Conservation (phyloP, 2,888 invertebrate genomes). For the Macaria liturata region DNA sequence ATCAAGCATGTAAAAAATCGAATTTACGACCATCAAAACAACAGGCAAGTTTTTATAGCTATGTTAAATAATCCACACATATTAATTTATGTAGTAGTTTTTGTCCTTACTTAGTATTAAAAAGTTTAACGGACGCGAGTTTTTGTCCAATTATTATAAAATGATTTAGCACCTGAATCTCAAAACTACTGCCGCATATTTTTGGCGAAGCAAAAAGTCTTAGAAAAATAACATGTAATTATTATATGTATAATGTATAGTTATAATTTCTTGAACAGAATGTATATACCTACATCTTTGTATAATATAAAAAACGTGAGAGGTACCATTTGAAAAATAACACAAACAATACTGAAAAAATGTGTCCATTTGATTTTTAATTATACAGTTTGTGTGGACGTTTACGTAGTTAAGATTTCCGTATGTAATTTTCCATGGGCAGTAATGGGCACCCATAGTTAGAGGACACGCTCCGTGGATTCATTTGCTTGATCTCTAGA, state of each 20-base stretch:
- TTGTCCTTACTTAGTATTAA: not conserved
- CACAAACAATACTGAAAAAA: not conserved
- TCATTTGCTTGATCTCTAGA: not conserved
- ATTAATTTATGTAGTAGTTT: not conserved
- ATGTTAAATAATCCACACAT: too few species aligned
- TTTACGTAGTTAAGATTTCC: conserved; percentile 9
- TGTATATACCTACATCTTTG: too few species aligned
- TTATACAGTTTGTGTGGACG: not conserved
- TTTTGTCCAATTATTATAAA: not conserved
- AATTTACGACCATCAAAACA: not conserved
- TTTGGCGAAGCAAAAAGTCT: not conserved
- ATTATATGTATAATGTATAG: too few species aligned
- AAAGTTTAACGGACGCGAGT: not conserved
- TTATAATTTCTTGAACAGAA: too few species aligned
- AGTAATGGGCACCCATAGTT: not conserved
- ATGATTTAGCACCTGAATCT: not conserved
- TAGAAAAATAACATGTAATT: not conserved
- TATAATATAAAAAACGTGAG: not conserved
- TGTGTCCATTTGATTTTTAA: conserved; percentile 1
- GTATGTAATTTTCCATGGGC: conserved; percentile 10
- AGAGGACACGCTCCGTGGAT: not conserved
- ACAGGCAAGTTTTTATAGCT: too few species aligned
- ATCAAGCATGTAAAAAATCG: conserved; percentile 7
- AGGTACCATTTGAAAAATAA: not conserved
- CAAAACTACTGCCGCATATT: not conserved